Base-by-base conservation (phyloP, 2,113 vertebrate species). In the Neotragus pygmaeus region DNA sequence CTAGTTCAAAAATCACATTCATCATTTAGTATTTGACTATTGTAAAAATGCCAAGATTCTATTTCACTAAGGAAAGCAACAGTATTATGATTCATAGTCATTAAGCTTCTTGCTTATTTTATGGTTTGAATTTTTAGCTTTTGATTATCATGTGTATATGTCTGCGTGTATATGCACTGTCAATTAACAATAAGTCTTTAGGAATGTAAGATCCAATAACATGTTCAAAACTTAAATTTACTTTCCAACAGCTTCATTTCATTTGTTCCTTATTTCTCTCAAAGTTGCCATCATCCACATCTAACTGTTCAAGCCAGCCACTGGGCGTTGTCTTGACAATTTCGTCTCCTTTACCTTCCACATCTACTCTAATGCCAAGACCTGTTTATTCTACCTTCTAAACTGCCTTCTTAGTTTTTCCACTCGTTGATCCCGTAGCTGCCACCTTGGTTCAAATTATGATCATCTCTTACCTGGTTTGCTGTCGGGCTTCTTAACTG, bases 51-150 rank as follows among this genome's bases (percentile, higher is more conserved):
- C 83, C 93, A 88, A 83, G 49, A 66, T 58, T 66, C 15, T 82
- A 27, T 95, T 87, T 94, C 39, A n/a, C 25, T 73, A 85, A 95
- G 94, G 77, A 91, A 96, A 94, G 73, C 43, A 62, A 39, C 23
- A 36, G 91, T 64, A 36, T 87, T 93, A 70, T 96, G 66, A 62
- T 39, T 90, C 39, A 27, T 43, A 55, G 12, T 88, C 45, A 64
- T 77, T 85, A 88, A 62, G 17, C 28, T n/a, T 86, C 49, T 70
- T 30, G 16, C 17, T 95, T 96, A 3, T 91, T 92, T 96, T 64
- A 15, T 90, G 25, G 36, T 81, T 70, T 91, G 90, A 70, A 94
- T 66, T 64, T 88, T 82, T 39, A 83, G n/a, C 64, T 92, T 84
- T 86, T 51, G n/a, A 89, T 89, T 58, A 53, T 23, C 49, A 2